Percentiles rank a stretch among this genome's conserved stretches.
These are phyloP conservation scores for Heliangelus exortis DNA, from an alignment of 2,797 vertebrate species.

Conservation along the genomic window DNA sequence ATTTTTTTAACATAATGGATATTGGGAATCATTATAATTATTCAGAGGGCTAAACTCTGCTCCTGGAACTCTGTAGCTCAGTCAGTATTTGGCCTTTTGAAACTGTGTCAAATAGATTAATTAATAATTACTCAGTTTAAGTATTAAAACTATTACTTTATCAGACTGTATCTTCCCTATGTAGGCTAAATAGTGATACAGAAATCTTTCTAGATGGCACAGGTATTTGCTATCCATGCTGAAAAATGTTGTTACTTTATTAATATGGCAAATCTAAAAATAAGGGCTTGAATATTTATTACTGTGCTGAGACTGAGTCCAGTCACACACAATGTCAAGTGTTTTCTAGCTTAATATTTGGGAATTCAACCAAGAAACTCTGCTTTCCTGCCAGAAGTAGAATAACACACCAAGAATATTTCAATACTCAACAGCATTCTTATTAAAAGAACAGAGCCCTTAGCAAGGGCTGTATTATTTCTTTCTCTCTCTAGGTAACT, in stretches of 20 bases:
- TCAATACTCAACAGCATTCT: constrained; percentile 24
- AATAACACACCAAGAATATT: constrained; percentile 63
- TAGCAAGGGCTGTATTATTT: constrained; percentile 49
- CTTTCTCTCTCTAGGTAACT: constrained; percentile 48
- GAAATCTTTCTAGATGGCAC: not conserved
- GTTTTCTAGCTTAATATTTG: constrained; percentile 36
- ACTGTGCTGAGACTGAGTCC: constrained; percentile 3
- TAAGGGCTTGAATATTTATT: not conserved
- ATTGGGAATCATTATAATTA: not conserved
- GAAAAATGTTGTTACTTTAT: not conserved
- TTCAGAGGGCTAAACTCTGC: not conserved
- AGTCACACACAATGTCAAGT: not conserved
- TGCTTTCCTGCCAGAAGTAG: constrained; percentile 47
- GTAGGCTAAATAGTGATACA: not conserved
- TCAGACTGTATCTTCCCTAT: not conserved
- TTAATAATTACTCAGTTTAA: not conserved
- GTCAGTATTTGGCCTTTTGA: not conserved
- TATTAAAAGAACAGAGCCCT: constrained; percentile 58
- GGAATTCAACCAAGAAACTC: constrained; percentile 38
- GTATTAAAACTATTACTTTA: not conserved
- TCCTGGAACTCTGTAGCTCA: not conserved
- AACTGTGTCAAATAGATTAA: not conserved
- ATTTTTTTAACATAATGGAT: not conserved
- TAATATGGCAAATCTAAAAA: constrained; percentile 11
- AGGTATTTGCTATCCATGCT: not conserved